phyloP scores from a whole-genome alignment of 2,113 vertebrate genomes.

The Semnopithecus entellus region DNA sequence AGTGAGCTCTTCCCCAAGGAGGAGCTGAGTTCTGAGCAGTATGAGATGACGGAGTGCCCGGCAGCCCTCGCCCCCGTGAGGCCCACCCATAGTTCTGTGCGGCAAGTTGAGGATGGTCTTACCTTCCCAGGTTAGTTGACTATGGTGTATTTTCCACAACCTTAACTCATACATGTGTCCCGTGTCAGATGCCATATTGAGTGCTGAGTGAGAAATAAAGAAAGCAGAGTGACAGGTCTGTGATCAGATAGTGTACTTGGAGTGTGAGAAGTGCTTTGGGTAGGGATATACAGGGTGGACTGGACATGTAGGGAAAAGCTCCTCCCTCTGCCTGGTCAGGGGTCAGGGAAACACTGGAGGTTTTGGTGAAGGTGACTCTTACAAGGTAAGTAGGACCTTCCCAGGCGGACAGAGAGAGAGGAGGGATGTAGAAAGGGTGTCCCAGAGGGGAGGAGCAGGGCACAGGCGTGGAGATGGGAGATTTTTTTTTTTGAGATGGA shows the following conservation, averaged over 20 bases:
- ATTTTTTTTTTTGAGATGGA: too few relatives aligned
- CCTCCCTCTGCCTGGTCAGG: not conserved
- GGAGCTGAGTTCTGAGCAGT: constrained; percentile 82
- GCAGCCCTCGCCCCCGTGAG: constrained; percentile 63
- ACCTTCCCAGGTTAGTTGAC: constrained; percentile 81
- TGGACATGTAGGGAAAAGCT: not conserved
- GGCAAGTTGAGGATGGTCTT: constrained; percentile 77
- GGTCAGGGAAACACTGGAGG: not conserved
- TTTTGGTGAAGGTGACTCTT: not conserved
- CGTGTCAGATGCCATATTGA: not conserved
- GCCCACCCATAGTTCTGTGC: constrained; percentile 71
- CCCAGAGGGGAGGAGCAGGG: not conserved
- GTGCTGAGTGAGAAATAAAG: not conserved
- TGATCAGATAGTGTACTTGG: not conserved
- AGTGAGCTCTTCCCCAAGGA: constrained; percentile 89
- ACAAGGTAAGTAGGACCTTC: not conserved
- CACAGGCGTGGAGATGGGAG: not conserved
- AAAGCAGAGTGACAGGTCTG: too few relatives aligned
- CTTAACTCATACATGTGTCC: not conserved
- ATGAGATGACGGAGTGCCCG: constrained; percentile 71
- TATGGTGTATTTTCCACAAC: not conserved
- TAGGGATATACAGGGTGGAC: not conserved
- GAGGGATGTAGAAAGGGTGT: not conserved
- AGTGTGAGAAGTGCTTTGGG: not conserved
- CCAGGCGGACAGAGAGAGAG: not conserved